phyloP scores from a whole-genome alignment of 2,113 vertebrate species.

The Echinops telfairi region DNA sequence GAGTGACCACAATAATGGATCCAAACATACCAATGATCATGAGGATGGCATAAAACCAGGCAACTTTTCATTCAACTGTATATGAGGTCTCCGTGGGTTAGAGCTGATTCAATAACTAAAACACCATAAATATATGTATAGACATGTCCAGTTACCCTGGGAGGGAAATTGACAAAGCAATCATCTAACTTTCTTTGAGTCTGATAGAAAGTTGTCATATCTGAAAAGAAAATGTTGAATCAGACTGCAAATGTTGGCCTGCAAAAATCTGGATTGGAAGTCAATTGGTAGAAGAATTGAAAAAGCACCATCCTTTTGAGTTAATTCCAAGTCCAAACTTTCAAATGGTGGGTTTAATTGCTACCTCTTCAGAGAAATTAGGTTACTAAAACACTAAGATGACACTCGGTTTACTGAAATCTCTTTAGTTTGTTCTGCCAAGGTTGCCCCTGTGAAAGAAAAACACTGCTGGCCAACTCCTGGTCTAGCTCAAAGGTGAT shows the following conservation, averaged over 20 bases:
- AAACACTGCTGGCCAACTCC: background rate
- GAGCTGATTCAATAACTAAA: background rate
- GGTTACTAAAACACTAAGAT: constrained; percentile 39
- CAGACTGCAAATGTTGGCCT: background rate
- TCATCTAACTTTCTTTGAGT: background rate
- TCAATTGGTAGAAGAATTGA: constrained; percentile 49
- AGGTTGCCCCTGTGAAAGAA: constrained; percentile 35
- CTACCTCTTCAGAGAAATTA: constrained; percentile 54
- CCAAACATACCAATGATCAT: background rate
- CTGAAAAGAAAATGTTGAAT: background rate
- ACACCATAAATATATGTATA: background rate
- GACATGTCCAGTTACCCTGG: background rate
- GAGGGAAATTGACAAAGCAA: background rate
- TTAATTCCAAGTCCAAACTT: constrained; percentile 46
- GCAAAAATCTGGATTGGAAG: constrained; percentile 2
- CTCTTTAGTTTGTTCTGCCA: background rate
- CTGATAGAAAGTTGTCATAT: background rate
- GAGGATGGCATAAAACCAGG: background rate
- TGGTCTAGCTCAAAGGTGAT: constrained; percentile 34
- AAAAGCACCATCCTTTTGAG: constrained; percentile 45
- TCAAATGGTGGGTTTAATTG: constrained; percentile 12
- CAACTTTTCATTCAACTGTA: background rate
- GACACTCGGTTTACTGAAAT: constrained; percentile 69
- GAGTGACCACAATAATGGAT: background rate
- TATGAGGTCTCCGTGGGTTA: background rate